Evolutionary conservation across 2,888 invertebrate genomes (phyloP).

Genomic region (Brenthis daphne): DNA sequence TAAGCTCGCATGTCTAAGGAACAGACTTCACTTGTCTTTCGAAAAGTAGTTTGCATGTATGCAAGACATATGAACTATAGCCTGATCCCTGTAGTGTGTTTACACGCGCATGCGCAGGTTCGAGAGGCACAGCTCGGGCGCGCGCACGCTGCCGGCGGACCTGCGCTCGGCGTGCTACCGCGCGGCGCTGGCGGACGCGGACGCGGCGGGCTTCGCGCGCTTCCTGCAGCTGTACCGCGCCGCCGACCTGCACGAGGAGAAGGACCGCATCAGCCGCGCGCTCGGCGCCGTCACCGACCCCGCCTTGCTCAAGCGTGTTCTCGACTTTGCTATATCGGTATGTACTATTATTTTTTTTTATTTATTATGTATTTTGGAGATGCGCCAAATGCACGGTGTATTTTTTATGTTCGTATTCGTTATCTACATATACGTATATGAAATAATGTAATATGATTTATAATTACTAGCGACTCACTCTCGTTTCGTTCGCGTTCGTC

Average conservation of each 20-base stretch:
- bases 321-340: conserved; percentile 92
- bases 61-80: too few species aligned
- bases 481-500: too few species aligned
- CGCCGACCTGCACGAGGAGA: conserved; percentile 95
- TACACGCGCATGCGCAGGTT: conserved; percentile 64
- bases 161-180: conserved; percentile 93
- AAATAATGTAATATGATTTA: too few species aligned
- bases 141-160: conserved; percentile 89
- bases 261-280: conserved; percentile 92
- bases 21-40: too few species aligned
- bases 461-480: too few species aligned
- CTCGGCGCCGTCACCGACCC: conserved; percentile 91
- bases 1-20: background rate
- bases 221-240: conserved; percentile 91
- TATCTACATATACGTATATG: too few species aligned
- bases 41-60: too few species aligned
- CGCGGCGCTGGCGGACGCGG: conserved; percentile 88
- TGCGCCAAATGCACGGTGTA: too few species aligned
- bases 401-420: too few species aligned
- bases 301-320: conserved; percentile 86
- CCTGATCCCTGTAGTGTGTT: too few species aligned
- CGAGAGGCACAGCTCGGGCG: conserved; percentile 85
- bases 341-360: conserved; percentile 51
- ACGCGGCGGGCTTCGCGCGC: conserved; percentile 86
- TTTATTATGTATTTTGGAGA: too few species aligned